Conservation (phyloP, 2,113 vertebrate genomes). For the Eulemur macaco region DNA sequence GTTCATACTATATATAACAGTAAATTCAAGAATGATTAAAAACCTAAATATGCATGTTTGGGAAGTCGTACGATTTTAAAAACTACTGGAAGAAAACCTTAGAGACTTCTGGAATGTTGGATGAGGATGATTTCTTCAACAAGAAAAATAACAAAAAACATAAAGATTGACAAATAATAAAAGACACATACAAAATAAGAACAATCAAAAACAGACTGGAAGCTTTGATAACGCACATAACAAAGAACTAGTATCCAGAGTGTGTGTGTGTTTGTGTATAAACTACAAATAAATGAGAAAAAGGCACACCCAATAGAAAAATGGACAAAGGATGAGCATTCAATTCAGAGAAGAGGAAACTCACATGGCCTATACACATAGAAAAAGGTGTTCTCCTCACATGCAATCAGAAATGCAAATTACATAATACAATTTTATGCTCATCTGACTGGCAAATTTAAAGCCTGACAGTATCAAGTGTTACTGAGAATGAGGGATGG, state of each 20-base stretch:
- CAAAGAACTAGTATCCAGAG: background rate
- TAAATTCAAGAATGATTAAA: background rate
- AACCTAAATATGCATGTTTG: background rate
- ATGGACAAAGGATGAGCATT: background rate
- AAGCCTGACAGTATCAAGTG: too few species aligned
- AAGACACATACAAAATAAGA: background rate
- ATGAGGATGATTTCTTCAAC: background rate
- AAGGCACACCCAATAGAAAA: background rate
- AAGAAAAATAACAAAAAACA: background rate
- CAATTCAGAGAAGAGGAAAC: background rate
- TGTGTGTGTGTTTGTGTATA: background rate
- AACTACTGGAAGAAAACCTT: background rate
- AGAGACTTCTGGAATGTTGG: background rate
- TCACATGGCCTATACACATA: background rate
- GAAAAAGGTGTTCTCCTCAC: background rate
- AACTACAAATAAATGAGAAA: background rate
- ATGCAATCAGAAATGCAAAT: background rate
- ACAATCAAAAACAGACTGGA: background rate
- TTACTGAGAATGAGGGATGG: background rate
- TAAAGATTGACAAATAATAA: background rate
- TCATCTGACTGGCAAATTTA: background rate
- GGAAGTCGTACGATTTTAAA: background rate
- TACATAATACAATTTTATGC: background rate
- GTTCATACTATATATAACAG: background rate
- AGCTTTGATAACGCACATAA: background rate